Percentiles rank a stretch among this genome's conserved stretches.
Evolutionary conservation across 1,140 invertebrate genomes (phyloP).

Genomic region (Drosophila kurseongensis): DNA sequence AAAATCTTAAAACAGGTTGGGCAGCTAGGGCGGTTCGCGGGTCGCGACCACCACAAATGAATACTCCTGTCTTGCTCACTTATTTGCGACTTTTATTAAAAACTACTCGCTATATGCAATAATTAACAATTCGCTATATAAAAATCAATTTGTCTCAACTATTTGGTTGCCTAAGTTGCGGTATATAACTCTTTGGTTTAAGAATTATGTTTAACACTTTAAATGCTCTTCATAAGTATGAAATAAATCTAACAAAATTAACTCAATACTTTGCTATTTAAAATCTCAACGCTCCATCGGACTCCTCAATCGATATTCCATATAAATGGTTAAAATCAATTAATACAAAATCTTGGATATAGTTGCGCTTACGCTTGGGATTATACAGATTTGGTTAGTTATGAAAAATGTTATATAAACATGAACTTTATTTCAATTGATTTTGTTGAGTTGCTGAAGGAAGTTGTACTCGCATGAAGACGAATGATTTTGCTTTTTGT

Average conservation of each 20-base stretch:
- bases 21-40: constrained; percentile 5
- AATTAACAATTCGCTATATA: constrained; percentile 82
- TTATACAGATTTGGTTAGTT: constrained; percentile 43
- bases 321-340: constrained; percentile 61
- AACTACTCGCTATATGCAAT: constrained; percentile 77
- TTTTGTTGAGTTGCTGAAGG: constrained; percentile 38
- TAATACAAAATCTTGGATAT: constrained; percentile 71
- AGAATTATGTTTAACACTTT: constrained; percentile 69
- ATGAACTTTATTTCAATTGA: constrained; percentile 24
- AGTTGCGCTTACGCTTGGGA: constrained; percentile 26
- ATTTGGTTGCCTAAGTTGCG: constrained; percentile 36
- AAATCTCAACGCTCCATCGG: constrained; percentile 50
- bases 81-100: constrained; percentile 56
- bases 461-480: constrained; percentile 79
- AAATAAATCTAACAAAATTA: constrained; percentile 78
- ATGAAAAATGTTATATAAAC: constrained; percentile 57
- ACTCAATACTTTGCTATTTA: constrained; percentile 79
- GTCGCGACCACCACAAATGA: constrained; percentile 27
- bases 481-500: constrained; percentile 68
- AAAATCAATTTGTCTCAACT: constrained; percentile 77
- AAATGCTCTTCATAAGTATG: constrained; percentile 48
- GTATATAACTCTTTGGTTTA: constrained; percentile 75
- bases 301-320: not conserved
- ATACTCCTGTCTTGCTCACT: constrained; percentile 23
- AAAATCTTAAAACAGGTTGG: constrained; percentile 54